Base-by-base conservation (phyloP, 2,113 vertebrate genomes). In the Thamnaconus septentrionalis region DNA sequence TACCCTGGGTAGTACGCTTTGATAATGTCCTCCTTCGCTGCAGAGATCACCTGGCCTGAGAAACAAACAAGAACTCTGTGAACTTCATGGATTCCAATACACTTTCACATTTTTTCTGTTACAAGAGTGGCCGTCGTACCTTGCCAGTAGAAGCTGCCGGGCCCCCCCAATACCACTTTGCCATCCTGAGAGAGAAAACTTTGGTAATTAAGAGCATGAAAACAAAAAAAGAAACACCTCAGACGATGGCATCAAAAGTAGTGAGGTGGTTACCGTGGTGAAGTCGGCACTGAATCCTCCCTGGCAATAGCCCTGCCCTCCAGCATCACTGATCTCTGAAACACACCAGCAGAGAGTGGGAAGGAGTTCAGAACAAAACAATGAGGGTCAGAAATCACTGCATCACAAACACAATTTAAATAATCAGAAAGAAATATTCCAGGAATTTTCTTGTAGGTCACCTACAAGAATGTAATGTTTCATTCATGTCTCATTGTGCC, bases 121-220 rank as follows among this genome's bases (percentile, higher is more conserved):
- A 12, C 54, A 48, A 40, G 9, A 11, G 31, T 49, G 56, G 51
- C 31, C 8, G 1, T 42, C 73, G 79, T 80, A 96, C 95, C 95
- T 94, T 97, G 95, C 95, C 95, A 96, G 82, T 84, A 96, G 76
- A 92, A 96, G 85, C 95, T 96, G 55, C 95, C 95, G 1, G 95
- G 95, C 48, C 95, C 95, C 56, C 95, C 95, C 48, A 97, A 78
- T 4, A 97, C 93, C 63, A 97, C 90, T 59, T 91, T 94, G 39
- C 95, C 95, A 39, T 91, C 91, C 95, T 97, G 75, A 53, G 88
- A 82, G 50, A 81, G 4, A 79, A 75, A 69, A 7, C 6, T 54
- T 9, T 3, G 7, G 5, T 2, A 53, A 55, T 80, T 56, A 85
- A 53, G 18, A 42, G 44, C 53, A 42, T 56, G 54, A 41, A 46